Evolutionary conservation across 2,113 vertebrate genomes (phyloP), one percentile per base, ranked within the genome.

Genomic region (Mobula hypostoma): DNA sequence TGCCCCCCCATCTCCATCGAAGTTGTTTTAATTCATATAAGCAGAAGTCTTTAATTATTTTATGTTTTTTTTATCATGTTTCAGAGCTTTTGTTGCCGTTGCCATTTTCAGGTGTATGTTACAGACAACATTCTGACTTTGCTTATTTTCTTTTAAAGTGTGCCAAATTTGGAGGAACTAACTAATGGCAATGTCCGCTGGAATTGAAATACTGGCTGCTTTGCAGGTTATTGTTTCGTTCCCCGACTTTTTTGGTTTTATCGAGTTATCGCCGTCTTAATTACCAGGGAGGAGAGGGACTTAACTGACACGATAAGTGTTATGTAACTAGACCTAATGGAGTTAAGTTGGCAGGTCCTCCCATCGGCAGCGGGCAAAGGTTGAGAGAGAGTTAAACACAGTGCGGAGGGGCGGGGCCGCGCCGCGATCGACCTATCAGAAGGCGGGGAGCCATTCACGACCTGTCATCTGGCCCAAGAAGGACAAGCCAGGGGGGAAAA

Each of bases 391-490:
- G 3, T 70, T 17, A 63, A 88, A 91, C 61, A 61, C 66, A 32
- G 27, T 6, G n/a, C 9, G 29, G 82, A 27, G 24, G 72, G 76
- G 68, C 66, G 90, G 66, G 36, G 21, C 63, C 7, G 32, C 36
- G 32, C n/a, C 0, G 58, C 0, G 40, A 21, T 24, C 90, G 74
- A 48, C 90, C 90, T 93, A 93, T 93, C 21, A 3, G 68, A 70
- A 72, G 66, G n/a, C n/a, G 88, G 70, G 70, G 32, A 91, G 24
- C 66, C 17, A 70, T 68, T 36, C n/a, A 40, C 88, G 63, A 74
- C 68, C 36, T 93, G 90, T 74, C 90, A 93, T 27, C 90, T 70
- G 90, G 15, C 90, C 90, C 66, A 74, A 74, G 32, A 72, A 93
- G 90, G 90, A 93, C 66, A 27, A 7, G 68, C 48, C n/a, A 24